Evolutionary conservation across 1,140 invertebrate species (phyloP).

Genomic region (Sitobion miscanthi): DNA sequence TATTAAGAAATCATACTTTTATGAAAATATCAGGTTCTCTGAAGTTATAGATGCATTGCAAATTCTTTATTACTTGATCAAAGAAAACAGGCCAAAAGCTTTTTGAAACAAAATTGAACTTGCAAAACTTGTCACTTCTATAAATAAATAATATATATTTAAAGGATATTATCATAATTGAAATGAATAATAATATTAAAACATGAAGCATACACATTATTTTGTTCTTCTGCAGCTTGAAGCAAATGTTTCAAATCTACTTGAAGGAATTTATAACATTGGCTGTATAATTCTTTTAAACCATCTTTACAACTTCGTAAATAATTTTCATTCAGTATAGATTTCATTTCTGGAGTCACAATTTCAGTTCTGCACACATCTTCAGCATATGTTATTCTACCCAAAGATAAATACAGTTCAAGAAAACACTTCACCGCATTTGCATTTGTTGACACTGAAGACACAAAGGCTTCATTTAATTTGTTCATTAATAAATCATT

Average conservation of each 20-base stretch:
- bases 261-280: constrained; percentile 25
- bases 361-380: neutral
- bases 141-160: neutral
- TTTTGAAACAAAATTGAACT: constrained; percentile 48
- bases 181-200: neutral
- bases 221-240: constrained; percentile 43
- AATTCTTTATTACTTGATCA: constrained; percentile 46
- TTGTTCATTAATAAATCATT: constrained; percentile 21
- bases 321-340: constrained; percentile 43
- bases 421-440: constrained; percentile 23
- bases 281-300: constrained; percentile 29
- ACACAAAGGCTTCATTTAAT: constrained; percentile 44
- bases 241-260: constrained; percentile 41
- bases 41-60: constrained; percentile 41
- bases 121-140: neutral
- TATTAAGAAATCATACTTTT: constrained; percentile 19
- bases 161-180: neutral
- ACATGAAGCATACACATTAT: constrained; percentile 20
- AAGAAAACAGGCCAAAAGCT: constrained; percentile 39
- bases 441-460: constrained; percentile 27
- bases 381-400: constrained; percentile 41
- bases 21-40: constrained; percentile 45
- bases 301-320: constrained; percentile 41
- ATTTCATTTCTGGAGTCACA: neutral
- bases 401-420: constrained; percentile 37